Evolutionary conservation across 2,113 vertebrate genomes (phyloP).

Genomic region (Plestiodon gilberti): DNA sequence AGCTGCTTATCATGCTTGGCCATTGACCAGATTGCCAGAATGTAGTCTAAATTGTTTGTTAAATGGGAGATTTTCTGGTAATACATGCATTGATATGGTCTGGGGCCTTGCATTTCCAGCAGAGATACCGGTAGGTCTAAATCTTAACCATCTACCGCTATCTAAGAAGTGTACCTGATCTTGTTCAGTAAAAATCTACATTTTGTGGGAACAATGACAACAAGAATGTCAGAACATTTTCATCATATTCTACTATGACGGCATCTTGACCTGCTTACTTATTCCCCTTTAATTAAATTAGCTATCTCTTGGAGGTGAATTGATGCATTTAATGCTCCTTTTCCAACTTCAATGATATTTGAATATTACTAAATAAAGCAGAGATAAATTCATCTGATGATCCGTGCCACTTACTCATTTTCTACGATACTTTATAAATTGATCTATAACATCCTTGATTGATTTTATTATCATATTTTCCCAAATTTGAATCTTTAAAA

Average conservation of each 20-base stretch:
- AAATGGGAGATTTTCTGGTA: neutral
- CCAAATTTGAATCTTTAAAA: neutral
- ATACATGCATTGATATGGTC: neutral
- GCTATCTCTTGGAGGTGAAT: no score
- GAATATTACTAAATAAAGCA: no score
- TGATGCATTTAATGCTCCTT: no score
- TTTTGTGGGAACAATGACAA: neutral
- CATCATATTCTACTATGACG: neutral
- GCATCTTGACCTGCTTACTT: neutral
- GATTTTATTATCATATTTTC: no score
- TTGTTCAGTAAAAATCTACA: neutral
- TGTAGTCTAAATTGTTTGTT: neutral
- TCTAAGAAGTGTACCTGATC: neutral
- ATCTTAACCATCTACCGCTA: neutral
- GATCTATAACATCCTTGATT: no score
- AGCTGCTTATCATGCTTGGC: neutral
- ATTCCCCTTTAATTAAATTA: no score
- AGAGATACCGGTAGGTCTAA: neutral
- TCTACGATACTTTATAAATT: no score
- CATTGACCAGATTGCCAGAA: neutral
- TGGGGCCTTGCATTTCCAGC: neutral
- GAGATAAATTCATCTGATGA: no score
- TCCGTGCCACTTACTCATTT: no score
- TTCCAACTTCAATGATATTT: no score
- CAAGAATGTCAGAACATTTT: neutral